phyloP scores from a whole-genome alignment of 1,140 invertebrate species.

The Apolygus lucorum region DNA sequence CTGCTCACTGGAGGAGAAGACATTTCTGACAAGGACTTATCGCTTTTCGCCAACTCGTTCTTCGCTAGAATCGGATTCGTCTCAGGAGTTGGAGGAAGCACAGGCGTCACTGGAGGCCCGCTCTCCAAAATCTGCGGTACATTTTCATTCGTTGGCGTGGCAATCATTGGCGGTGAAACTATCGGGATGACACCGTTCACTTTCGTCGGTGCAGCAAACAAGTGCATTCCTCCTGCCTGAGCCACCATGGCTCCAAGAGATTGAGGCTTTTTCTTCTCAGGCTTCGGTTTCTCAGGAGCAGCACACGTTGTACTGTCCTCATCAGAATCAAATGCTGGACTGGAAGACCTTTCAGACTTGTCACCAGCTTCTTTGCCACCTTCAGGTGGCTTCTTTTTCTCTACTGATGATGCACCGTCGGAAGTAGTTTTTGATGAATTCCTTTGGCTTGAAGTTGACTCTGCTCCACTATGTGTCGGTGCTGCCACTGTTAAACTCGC shows the following conservation, averaged over 20 bases:
- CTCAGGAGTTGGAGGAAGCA: slow-evolving; percentile 44
- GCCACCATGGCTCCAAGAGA: slow-evolving; percentile 51
- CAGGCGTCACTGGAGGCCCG: slow-evolving; percentile 37
- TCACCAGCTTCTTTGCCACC: slow-evolving; percentile 38
- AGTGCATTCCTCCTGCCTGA: slow-evolving; percentile 47
- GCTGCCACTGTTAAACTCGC: slow-evolving; percentile 25
- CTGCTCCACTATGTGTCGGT: slow-evolving; percentile 37
- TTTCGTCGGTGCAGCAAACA: slow-evolving; percentile 37
- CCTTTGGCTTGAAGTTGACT: slow-evolving; percentile 53
- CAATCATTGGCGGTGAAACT: slow-evolving; percentile 20
- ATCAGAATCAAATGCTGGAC: slow-evolving; percentile 91
- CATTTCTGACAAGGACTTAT: slow-evolving; percentile 34
- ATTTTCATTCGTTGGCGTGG: slow-evolving; percentile 12
- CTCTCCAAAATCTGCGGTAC: not conserved
- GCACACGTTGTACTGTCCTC: slow-evolving; percentile 58
- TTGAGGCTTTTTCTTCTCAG: slow-evolving; percentile 27
- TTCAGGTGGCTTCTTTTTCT: slow-evolving; percentile 29
- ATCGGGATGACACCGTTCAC: slow-evolving; percentile 34
- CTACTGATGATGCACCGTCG: slow-evolving; percentile 20
- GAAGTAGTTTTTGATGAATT: slow-evolving; percentile 43
- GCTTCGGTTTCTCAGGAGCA: slow-evolving; percentile 31
- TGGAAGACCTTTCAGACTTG: slow-evolving; percentile 84
- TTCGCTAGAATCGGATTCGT: slow-evolving; percentile 36
- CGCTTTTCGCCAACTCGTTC: slow-evolving; percentile 27
- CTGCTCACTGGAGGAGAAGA: slow-evolving; percentile 40